Evolutionary conservation across 2,888 invertebrate species (phyloP).

Genomic region (Sphaerophoria rueppellii): DNA sequence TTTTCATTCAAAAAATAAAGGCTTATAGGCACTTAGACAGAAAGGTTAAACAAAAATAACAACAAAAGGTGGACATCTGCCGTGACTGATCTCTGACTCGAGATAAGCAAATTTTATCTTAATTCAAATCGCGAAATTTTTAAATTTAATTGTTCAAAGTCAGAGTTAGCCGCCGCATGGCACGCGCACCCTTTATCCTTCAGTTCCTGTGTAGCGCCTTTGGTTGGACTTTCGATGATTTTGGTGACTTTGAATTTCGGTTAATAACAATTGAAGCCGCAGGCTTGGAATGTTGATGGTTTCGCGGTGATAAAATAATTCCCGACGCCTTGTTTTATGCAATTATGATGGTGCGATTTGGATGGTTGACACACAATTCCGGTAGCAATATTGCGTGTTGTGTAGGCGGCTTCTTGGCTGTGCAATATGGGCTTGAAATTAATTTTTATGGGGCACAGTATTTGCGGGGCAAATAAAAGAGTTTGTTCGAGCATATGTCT

Average conservation of each 20-base stretch:
- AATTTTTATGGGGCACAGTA: constrained; percentile 12
- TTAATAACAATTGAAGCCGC: constrained; percentile 37
- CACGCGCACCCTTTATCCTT: constrained; percentile 62
- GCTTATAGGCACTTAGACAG: background rate
- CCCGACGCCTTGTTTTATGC: constrained; percentile 57
- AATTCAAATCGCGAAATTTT: constrained; percentile 69
- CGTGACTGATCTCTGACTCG: constrained; percentile 62
- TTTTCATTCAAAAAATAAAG: constrained; percentile 15
- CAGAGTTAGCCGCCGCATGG: constrained; percentile 31
- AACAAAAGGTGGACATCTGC: constrained; percentile 69
- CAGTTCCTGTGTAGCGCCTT: background rate
- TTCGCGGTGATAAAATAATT: constrained; percentile 60
- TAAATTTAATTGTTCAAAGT: constrained; percentile 64
- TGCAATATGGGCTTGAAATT: constrained; percentile 3
- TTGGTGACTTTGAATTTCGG: constrained; percentile 37
- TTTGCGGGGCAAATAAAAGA: constrained; percentile 20
- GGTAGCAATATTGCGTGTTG: constrained; percentile 45
- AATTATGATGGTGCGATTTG: constrained; percentile 40
- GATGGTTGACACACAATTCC: constrained; percentile 47
- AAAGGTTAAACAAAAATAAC: constrained; percentile 6
- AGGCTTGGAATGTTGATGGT: constrained; percentile 61
- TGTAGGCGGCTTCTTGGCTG: constrained; percentile 36
- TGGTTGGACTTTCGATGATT: constrained; percentile 42
- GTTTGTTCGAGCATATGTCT: constrained; percentile 16
- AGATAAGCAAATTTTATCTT: constrained; percentile 64